Conservation (phyloP, 2,113 vertebrate species). For the Plecotus auritus region DNA sequence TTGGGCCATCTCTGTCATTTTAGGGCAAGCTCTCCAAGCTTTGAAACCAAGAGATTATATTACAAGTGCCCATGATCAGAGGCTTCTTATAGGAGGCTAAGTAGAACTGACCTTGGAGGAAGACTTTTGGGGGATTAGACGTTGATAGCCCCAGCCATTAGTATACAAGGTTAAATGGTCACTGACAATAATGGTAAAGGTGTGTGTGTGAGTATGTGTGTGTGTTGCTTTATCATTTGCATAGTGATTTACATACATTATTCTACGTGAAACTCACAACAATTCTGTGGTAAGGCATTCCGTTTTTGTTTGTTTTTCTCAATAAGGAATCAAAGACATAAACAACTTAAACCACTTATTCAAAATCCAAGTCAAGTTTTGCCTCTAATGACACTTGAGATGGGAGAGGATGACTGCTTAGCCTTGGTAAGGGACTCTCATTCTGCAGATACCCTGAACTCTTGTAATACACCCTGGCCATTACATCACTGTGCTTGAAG, state of each 20-base stretch:
- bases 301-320: neutral
- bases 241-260: neutral
- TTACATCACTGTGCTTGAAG: neutral
- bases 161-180: neutral
- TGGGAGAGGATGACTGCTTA: neutral
- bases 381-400: neutral
- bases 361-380: neutral
- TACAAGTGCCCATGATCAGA: neutral
- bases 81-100: neutral
- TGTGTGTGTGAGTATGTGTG: too few relatives aligned
- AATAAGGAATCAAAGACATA: neutral
- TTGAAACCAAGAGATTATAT: neutral
- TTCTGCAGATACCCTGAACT: neutral
- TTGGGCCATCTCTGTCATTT: neutral
- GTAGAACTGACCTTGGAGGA: neutral
- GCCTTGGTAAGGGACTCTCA: neutral
- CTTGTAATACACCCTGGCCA: neutral
- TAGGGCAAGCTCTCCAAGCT: neutral
- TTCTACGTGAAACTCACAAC: neutral
- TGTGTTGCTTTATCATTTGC: neutral
- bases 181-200: neutral
- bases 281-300: neutral
- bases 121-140: neutral
- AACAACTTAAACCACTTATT: neutral
- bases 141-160: neutral